These are phyloP conservation scores for Lagocephalus sceleratus DNA, from an alignment of 2,797 vertebrate genomes.

Conservation along the genomic window DNA sequence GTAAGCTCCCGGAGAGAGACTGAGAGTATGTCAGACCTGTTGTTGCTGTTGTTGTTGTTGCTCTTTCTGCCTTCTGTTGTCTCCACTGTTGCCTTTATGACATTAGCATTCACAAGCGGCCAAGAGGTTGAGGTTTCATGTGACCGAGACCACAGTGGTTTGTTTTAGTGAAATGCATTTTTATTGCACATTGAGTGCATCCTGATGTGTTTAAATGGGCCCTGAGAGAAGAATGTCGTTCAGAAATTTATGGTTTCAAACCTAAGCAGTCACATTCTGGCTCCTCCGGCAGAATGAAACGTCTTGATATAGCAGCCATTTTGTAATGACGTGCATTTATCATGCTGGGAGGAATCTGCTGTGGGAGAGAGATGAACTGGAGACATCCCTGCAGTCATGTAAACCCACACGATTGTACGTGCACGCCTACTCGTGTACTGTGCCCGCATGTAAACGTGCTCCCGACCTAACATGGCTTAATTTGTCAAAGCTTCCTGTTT, in stretches of 20 bases:
- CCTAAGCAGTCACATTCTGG: background rate
- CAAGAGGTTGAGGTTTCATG: no score
- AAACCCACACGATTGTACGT: no score
- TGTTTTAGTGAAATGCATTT: no score
- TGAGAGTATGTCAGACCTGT: no score
- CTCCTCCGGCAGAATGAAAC: background rate
- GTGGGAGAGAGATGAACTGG: background rate
- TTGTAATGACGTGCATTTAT: slow-evolving; percentile 14
- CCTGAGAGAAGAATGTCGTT: no score
- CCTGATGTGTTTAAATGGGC: background rate
- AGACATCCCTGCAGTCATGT: background rate
- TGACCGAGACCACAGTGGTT: no score
- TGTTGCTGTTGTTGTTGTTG: no score
- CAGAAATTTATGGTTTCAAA: background rate
- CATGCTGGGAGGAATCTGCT: slow-evolving; percentile 13
- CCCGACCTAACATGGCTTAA: background rate
- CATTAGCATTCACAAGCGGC: no score
- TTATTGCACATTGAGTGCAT: no score
- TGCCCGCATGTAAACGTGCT: background rate
- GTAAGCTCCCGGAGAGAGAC: no score
- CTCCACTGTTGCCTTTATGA: no score
- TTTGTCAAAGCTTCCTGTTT: background rate
- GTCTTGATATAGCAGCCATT: slow-evolving; percentile 20
- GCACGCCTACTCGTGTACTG: background rate
- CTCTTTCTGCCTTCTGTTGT: no score